A percentile compares a stretch with the other conserved stretches of the same genome.
These are phyloP conservation scores for Sebastes schlegelii DNA, from an alignment of 2,113 vertebrate species.

Conservation along the genomic window DNA sequence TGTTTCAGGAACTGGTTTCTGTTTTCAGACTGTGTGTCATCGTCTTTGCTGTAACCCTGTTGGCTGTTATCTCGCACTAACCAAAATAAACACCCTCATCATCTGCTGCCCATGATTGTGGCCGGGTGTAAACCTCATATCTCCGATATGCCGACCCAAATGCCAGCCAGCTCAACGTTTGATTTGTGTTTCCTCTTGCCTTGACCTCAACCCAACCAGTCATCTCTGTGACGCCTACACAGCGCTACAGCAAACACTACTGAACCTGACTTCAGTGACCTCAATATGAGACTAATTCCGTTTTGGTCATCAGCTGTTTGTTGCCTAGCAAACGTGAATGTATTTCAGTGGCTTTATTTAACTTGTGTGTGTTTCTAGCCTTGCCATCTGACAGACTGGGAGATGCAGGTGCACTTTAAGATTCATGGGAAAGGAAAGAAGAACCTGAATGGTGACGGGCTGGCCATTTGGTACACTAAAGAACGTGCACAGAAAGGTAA, in stretches of 20 bases:
- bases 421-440: slow-evolving; percentile 97
- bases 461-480: slow-evolving; percentile 97
- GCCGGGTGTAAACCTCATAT: background rate
- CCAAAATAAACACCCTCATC: background rate
- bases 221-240: background rate
- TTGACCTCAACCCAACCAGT: background rate
- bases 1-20: background rate
- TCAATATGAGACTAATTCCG: too few relatives aligned
- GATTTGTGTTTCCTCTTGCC: background rate
- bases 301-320: background rate
- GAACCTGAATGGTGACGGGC: slow-evolving; percentile 94
- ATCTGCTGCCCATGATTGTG: background rate
- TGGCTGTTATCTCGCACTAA: background rate
- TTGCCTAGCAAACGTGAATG: background rate
- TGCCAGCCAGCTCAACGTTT: background rate
- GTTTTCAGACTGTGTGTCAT: background rate
- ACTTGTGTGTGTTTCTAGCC: slow-evolving; percentile 81
- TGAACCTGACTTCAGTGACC: background rate
- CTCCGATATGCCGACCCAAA: background rate
- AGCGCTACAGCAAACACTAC: background rate
- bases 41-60: background rate
- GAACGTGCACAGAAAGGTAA: slow-evolving; percentile 94
- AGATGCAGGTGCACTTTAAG: slow-evolving; percentile 97
- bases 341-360: background rate
- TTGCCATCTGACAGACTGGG: slow-evolving; percentile 95